phyloP scores from a whole-genome alignment of 30 jellyfish, hydroid and myxozoan species.

The Pelagia noctiluca region DNA sequence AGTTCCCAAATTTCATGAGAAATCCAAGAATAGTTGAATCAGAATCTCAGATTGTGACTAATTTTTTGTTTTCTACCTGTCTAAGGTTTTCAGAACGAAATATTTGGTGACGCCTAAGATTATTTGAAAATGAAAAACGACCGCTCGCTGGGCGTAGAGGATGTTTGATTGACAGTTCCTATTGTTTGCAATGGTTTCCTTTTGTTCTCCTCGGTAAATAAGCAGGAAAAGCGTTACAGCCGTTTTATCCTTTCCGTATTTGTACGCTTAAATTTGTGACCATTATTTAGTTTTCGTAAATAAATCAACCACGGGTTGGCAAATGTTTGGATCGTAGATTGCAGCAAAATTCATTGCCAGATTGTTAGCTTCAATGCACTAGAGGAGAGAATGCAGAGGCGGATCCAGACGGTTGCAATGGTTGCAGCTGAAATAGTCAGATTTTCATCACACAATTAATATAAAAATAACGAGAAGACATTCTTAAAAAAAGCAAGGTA shows the following conservation, averaged over 20 bases:
- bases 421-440: too few species aligned
- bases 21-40: not conserved
- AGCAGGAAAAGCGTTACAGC: not conserved
- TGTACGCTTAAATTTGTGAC: not conserved
- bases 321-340: not conserved
- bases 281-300: not conserved
- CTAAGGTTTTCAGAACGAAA: not conserved
- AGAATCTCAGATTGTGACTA: not conserved
- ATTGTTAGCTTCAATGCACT: too few species aligned
- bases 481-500: too few species aligned
- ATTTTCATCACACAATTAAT: too few species aligned
- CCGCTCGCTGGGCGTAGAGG: slow-evolving; percentile 58
- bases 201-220: slow-evolving; percentile 27
- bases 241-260: slow-evolving; percentile 19
- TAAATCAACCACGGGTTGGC: not conserved
- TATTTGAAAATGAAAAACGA: slow-evolving; percentile 39
- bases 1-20: not conserved
- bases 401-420: too few species aligned
- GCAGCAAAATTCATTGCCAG: too few species aligned
- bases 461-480: too few species aligned
- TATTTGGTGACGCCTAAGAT: not conserved
- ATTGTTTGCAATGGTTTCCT: slow-evolving; percentile 65
- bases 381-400: too few species aligned
- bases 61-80: not conserved
- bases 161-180: slow-evolving; percentile 59